Conservation (phyloP, 2,888 invertebrate genomes). For the Eledona agricola region DNA sequence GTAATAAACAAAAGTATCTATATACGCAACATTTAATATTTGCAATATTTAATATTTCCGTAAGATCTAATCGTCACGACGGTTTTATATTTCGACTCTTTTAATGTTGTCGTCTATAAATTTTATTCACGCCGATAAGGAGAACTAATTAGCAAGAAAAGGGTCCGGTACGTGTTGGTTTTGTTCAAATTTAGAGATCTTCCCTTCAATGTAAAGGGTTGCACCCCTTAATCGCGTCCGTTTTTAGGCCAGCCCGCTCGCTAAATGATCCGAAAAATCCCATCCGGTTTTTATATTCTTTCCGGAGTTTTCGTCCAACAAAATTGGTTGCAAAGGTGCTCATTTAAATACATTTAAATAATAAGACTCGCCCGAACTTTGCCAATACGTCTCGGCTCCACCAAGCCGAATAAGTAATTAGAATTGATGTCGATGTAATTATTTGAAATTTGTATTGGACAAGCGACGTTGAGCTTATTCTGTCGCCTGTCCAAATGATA, state of each 20-base stretch:
- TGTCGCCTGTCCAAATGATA: constrained; percentile 7
- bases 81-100: too few relatives aligned
- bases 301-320: constrained; percentile 6
- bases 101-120: too few relatives aligned
- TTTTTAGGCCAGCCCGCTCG: background rate
- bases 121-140: too few relatives aligned
- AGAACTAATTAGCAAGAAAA: too few relatives aligned
- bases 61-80: too few relatives aligned
- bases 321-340: constrained; percentile 26
- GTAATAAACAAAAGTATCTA: too few relatives aligned
- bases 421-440: constrained; percentile 17
- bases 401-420: constrained; percentile 13
- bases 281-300: constrained; percentile 1
- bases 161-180: too few relatives aligned
- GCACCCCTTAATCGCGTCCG: too few relatives aligned
- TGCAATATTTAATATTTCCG: too few relatives aligned
- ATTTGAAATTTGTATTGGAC: constrained; percentile 18
- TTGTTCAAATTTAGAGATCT: too few relatives aligned
- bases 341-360: constrained; percentile 32
- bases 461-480: constrained; percentile 3
- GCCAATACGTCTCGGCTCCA: constrained; percentile 5
- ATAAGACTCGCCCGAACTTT: constrained; percentile 8
- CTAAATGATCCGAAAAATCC: constrained; percentile 8
- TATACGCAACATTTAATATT: too few relatives aligned
- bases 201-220: too few relatives aligned